These are phyloP conservation scores for Nixonia krombeini DNA, from an alignment of 1,140 invertebrate species.

Conservation along the genomic window DNA sequence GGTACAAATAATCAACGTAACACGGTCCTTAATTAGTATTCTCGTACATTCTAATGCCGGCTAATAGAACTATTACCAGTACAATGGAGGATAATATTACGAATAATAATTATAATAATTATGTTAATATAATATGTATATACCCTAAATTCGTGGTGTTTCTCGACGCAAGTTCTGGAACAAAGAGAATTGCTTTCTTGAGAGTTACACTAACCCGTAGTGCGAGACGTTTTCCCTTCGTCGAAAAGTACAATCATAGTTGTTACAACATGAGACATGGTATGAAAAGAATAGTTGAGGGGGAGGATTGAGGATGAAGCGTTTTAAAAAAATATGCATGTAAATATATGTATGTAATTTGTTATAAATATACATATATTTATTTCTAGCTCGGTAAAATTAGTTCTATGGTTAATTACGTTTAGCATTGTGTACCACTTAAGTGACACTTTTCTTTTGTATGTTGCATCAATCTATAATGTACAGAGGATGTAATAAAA, in stretches of 20 bases:
- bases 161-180: conserved; percentile 51
- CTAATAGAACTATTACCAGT: conserved; percentile 56
- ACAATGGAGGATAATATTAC: conserved; percentile 59
- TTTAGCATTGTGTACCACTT: too few species aligned
- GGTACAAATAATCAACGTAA: conserved; percentile 49
- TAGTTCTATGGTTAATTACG: too few species aligned
- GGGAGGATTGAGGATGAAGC: too few species aligned
- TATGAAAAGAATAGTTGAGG: too few species aligned
- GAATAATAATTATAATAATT: conserved; percentile 60
- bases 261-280: too few species aligned
- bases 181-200: neutral
- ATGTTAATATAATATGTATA: conserved; percentile 50
- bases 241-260: too few species aligned
- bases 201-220: too few species aligned
- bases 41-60: conserved; percentile 55
- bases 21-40: conserved; percentile 51
- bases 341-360: conserved; percentile 1
- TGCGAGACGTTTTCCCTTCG: too few species aligned
- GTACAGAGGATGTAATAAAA: neutral
- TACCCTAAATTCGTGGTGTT: conserved; percentile 52
- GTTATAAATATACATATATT: neutral
- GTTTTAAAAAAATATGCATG: too few species aligned
- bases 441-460: neutral
- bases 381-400: neutral
- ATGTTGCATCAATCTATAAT: neutral